Conservation (phyloP, 2,797 vertebrate species). For the Macroramphosus scolopax region DNA sequence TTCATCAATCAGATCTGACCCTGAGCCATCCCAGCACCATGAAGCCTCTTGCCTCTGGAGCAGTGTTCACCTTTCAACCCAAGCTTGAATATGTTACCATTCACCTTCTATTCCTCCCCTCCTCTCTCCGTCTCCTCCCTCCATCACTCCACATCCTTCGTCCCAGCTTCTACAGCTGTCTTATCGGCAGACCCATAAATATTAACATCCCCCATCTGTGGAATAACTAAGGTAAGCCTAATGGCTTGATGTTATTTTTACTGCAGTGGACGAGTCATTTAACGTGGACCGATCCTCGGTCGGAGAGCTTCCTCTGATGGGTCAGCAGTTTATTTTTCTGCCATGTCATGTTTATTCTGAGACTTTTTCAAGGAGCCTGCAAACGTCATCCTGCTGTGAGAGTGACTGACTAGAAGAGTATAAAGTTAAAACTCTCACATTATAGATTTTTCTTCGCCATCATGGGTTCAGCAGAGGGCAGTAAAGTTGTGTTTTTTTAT, state of each 20-base stretch:
- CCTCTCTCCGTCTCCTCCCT: too few relatives aligned
- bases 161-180: slow-evolving; percentile 31
- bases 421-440: too few relatives aligned
- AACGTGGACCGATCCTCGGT: slow-evolving; percentile 2
- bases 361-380: slow-evolving; percentile 6
- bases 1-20: slow-evolving; percentile 55
- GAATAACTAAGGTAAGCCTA: slow-evolving; percentile 54
- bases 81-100: slow-evolving; percentile 3
- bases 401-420: too few relatives aligned
- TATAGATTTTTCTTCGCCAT: slow-evolving; percentile 17
- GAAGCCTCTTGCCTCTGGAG: slow-evolving; percentile 27
- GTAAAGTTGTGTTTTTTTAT: slow-evolving; percentile 47
- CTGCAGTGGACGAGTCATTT: slow-evolving; percentile 20
- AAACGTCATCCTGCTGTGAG: slow-evolving; percentile 9
- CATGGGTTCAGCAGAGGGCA: slow-evolving; percentile 53
- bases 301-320: slow-evolving; percentile 9
- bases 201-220: slow-evolving; percentile 57
- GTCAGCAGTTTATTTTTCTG: slow-evolving; percentile 24
- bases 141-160: slow-evolving; percentile 7
- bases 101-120: neutral
- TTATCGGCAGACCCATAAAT: slow-evolving; percentile 48
- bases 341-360: slow-evolving; percentile 21
- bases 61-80: slow-evolving; percentile 55
- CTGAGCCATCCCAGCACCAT: slow-evolving; percentile 38
- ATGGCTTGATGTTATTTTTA: slow-evolving; percentile 53